Evolutionary conservation across 2,888 invertebrate genomes (phyloP), one percentile per base, ranked within the genome.

Genomic region (Ditula angustiorana): DNA sequence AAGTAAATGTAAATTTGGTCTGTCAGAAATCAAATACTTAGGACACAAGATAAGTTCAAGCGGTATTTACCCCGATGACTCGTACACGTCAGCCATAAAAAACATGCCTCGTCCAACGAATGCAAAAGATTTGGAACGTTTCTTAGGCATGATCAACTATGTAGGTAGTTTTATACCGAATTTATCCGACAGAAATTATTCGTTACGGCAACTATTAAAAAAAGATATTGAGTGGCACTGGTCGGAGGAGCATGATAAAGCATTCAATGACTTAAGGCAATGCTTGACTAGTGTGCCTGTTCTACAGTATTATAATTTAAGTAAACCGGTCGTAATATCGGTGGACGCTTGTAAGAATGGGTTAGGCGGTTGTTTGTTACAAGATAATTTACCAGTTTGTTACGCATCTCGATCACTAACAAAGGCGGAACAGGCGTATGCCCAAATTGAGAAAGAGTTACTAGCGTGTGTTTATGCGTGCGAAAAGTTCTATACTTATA

Each of bases 301-400:
- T 3, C 41, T 69, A 26, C 65, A 66, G 30, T 70, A 60, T 35
- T 72, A 64, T 58, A 49, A 58, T 49, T 11, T 63, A 11, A 61
- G 65, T 13, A 60, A 57, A 33, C 50, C 67, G 2, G 57, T 69
- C n/a, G 52, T 37, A 8, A 26, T 71, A 23, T 68, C 69, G 30
- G 71, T 69, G 1, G 72, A 72, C 52, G 66, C 70, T 0, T 63
- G 65, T 30, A 67, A 67, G n/a, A 46, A 52, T 58, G 71, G 69
- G 2, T 44, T 41, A 41, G 41, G 41, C 0, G 41, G 13, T 3
- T 41, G 41, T 16, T 7, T 41, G 41, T 16, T 41, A 13, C 41
- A 41, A 16, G 8, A 41, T 13, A 41, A 41, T 70, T 26, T 71
- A 71, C 21, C 71, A 61, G 21, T 67, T 59, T 55, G 53, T 71